Evolutionary conservation across 2,888 invertebrate genomes (phyloP).

Genomic region (Cephus pulcher): DNA sequence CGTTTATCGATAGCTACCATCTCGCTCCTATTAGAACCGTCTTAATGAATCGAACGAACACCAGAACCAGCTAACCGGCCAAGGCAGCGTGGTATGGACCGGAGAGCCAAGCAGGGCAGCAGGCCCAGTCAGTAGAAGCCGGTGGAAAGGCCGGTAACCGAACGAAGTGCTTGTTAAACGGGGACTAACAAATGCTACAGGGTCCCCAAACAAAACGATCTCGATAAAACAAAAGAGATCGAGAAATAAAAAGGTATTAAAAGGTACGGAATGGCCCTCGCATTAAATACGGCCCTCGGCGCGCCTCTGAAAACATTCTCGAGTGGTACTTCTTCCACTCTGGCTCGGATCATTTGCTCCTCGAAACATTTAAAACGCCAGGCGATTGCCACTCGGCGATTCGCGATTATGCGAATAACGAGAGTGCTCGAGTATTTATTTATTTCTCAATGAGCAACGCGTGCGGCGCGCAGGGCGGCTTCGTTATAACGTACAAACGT

Average conservation of each 20-base stretch:
- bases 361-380: neutral
- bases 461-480: neutral
- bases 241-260: constrained; percentile 8
- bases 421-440: neutral
- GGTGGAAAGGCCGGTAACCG: constrained; percentile 18
- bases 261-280: constrained; percentile 1
- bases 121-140: neutral
- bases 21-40: constrained; percentile 25
- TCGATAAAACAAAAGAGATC: constrained; percentile 31
- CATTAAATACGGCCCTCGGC: neutral
- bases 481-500: neutral
- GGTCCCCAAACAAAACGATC: constrained; percentile 36
- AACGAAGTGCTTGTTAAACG: constrained; percentile 38
- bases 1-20: constrained; percentile 34
- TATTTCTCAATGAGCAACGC: neutral
- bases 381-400: neutral
- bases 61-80: neutral
- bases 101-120: constrained; percentile 9
- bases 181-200: constrained; percentile 36
- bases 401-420: neutral
- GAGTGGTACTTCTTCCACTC: neutral
- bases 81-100: constrained; percentile 4
- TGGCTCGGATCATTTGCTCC: neutral
- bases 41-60: constrained; percentile 24
- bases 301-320: neutral